Evolutionary conservation across 2,797 vertebrate species (phyloP).

Genomic region (Tinamus major): DNA sequence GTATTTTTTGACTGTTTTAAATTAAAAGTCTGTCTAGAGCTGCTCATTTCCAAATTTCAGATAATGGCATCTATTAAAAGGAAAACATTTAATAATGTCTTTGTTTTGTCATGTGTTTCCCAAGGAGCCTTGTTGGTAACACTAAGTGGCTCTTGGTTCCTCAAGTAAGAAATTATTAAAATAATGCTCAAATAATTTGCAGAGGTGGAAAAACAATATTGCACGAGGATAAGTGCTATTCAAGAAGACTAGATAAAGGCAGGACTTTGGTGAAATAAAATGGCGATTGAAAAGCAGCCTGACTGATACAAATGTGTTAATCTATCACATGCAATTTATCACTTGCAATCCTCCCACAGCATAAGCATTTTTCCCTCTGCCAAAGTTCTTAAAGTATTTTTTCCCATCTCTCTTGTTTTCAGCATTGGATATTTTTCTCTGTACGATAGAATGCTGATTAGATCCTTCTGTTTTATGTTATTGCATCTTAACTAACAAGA

Average conservation of each 20-base stretch:
- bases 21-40: constrained; percentile 69
- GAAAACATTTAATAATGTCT: constrained; percentile 37
- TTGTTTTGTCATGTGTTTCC: not conserved
- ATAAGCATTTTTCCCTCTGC: not conserved
- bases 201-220: not conserved
- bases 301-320: not conserved
- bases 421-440: not conserved
- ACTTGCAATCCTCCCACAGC: not conserved
- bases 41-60: not conserved
- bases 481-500: not conserved
- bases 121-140: constrained; percentile 14
- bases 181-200: not conserved
- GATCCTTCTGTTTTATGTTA: not conserved
- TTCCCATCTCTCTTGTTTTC: not conserved
- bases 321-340: not conserved
- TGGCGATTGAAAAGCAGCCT: not conserved
- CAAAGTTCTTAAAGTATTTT: not conserved
- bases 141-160: not conserved
- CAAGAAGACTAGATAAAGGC: not conserved
- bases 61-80: constrained; percentile 15
- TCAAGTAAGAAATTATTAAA: not conserved
- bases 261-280: not conserved
- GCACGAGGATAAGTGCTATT: not conserved
- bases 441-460: not conserved
- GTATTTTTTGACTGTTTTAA: constrained; percentile 72